Conservation (phyloP, 2,888 invertebrate genomes). For the Ferrisia virgata region DNA sequence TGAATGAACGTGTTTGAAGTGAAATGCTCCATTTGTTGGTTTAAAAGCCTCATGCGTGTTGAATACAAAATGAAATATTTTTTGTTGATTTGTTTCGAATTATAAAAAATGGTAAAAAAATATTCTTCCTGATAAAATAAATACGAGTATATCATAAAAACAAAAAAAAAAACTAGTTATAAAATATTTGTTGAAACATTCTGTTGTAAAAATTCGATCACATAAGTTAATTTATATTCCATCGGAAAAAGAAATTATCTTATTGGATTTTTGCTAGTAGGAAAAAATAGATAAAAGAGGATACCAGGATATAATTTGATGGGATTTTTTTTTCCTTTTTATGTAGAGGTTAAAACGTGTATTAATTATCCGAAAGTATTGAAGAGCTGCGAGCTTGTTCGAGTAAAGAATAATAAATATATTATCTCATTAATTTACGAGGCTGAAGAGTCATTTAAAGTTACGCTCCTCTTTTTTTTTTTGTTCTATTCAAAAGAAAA, state of each 20-base stretch:
- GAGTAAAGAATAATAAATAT: background rate
- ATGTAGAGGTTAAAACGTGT: background rate
- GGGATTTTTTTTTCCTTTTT: background rate
- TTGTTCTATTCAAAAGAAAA: background rate
- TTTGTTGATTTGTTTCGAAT: conserved; percentile 4
- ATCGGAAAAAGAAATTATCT: background rate
- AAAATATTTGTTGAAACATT: background rate
- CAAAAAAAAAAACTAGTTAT: too few relatives aligned
- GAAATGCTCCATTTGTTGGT: conserved; percentile 15
- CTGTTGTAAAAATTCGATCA: background rate
- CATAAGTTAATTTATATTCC: background rate
- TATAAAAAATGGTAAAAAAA: conserved; percentile 23
- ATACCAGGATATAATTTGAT: background rate
- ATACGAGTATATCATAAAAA: too few relatives aligned
- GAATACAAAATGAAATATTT: background rate
- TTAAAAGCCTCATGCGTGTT: background rate
- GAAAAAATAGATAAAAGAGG: background rate
- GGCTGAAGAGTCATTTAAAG: background rate
- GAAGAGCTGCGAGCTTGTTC: background rate
- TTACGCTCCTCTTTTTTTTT: background rate
- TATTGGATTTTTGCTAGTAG: too few relatives aligned
- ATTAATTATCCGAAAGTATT: conserved; percentile 9
- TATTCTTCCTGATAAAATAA: background rate
- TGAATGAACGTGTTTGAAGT: background rate
- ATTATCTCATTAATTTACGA: conserved; percentile 9